Base-by-base conservation (phyloP, 1,140 invertebrate species). In the Orussus abietinus region DNA sequence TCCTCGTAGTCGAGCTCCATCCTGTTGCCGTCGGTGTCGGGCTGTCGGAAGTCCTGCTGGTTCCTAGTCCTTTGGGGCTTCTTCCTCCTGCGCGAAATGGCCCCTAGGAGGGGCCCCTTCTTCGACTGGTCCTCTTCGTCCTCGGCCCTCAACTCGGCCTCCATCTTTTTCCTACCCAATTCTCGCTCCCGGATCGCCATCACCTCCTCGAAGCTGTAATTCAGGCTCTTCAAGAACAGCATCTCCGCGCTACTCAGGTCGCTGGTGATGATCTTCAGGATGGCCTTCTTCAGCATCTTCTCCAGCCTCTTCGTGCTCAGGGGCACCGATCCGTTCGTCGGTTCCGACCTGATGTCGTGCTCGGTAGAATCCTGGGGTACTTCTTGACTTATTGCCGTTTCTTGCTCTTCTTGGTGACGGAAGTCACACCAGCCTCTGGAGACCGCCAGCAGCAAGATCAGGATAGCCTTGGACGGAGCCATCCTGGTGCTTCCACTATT, bases 201-300 rank as follows among this genome's bases (percentile, higher is more conserved):
- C 0, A 74, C 56, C 22, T 71, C 58, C 13, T 66, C 57, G 2
- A 60, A 39, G 7, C 51, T 71, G 47, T 72, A 73, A 37, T 73
- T 73, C 4, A 73, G 40, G 17, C 65, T 70, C 25, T 68, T 69
- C 17, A 73, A 26, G 13, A 73, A 38, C 3, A 60, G 36, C 51
- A 68, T 55, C 17, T 73, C 62, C 0, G 61, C 57, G 0, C 56
- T 54, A 20, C 50, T 66, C 5, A 71, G 39, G 4, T 73, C 62
- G 4, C 70, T 66, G 3, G 57, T 63, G 14, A 73, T 72, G 18
- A 72, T 69, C 42, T 71, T 64, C 1, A 70, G 20, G 3, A 74
- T 68, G 0, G 69, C 70, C 30, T 71, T 68, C 25, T 69, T 58
- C 39, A 74, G 20, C 66, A 72, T 74, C 28, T 65, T 68, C 15